Evolutionary conservation across 2,113 vertebrate species (phyloP), one percentile per base, ranked within the genome.

Genomic region (Struthio camelus): DNA sequence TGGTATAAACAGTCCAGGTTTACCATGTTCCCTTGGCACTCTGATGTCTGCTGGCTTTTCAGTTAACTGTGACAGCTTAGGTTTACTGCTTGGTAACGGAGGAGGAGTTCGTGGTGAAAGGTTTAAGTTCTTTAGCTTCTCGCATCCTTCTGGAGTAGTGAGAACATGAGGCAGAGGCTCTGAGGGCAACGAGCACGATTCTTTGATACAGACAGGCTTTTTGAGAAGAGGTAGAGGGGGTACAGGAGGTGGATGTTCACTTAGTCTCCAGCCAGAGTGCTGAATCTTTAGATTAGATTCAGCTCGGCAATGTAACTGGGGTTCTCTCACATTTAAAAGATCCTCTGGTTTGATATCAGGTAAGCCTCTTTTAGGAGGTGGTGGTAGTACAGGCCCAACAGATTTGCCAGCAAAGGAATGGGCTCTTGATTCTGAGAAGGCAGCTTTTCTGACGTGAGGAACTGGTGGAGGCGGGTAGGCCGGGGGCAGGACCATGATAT

Each of bases 401-500:
- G 97, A n/a, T 93, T 97, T 97, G 70, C 96, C 94, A 73, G 86
- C 46, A 65, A 97, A 97, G 85, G 98, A 97, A 72, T 96, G 46
- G 19, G 94, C 42, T 32, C 97, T 97, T 12, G 70, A 25, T 28
- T 97, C 78, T 0, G 79, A 73, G 71, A 92, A 95, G 76, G 70
- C 70, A 53, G 85, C n/a, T 90, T 97, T 97, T 94, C 96, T 96
- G 83, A 91, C 10, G 0, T 66, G 48, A 64, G 99, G 99, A 58
- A 99, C 97, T 0, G 99, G 99, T 0, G 99, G 99, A 25, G 99
- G 99, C 0, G 99, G 99, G 94, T 99, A 99, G 4, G 98, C 95
- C 8, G 99, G 99, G 2, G 99, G 99, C 28, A 98, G 98, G 30
- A 95, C 97, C 95, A 97, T 89, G n/a, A 78, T 73, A 16, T 98